Base-by-base conservation (phyloP, 2,888 invertebrate species). In the Hedychridium roseum region DNA sequence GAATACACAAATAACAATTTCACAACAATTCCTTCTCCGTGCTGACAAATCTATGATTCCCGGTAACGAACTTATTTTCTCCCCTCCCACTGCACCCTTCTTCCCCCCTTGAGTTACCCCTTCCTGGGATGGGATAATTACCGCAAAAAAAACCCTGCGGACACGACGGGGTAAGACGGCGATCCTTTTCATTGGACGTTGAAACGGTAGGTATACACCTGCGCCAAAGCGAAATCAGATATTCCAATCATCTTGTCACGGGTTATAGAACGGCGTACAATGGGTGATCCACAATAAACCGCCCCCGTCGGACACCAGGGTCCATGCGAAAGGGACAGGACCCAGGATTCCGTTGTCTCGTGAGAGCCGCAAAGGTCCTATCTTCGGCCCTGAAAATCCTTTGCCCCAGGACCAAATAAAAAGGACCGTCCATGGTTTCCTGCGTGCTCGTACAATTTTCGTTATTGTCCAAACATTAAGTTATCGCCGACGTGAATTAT, bases 231-330 rank as follows among this genome's bases (percentile, higher is more conserved):
- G 71, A 64, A 73, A 68, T 62, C 64, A 64, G 74, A 74, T 73
- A 74, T 59, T 63, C 68, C 71, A 74, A 74, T 74, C 73, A 74
- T 74, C 72, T 71, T 74, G 74, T 74, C 74, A 74, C 57, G 65
- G 68, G 58, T 74, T 66, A 70, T 72, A 71, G 72, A 74, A 71
- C 60, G 56, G 56, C 60, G 60, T 63, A 74, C 71, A 74, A 74
- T 69, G 70, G 65, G 71, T 68, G 70, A 60, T 57, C 68, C 71
- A 75, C 75, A 75, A 75, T 75, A 75, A 75, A 75, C 75, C 74
- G 74, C 74, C 74, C 70, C 68, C 66, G 66, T 49, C 62, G 65
- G 70, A 73, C 74, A 70, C 72, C 67, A 64, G 56, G 53, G 60
- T 54, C 47, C 58, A 30, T 30, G 20, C 39, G 26, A 34, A 44